phyloP scores from a whole-genome alignment of 2,797 vertebrate genomes.

The Mycteria americana region DNA sequence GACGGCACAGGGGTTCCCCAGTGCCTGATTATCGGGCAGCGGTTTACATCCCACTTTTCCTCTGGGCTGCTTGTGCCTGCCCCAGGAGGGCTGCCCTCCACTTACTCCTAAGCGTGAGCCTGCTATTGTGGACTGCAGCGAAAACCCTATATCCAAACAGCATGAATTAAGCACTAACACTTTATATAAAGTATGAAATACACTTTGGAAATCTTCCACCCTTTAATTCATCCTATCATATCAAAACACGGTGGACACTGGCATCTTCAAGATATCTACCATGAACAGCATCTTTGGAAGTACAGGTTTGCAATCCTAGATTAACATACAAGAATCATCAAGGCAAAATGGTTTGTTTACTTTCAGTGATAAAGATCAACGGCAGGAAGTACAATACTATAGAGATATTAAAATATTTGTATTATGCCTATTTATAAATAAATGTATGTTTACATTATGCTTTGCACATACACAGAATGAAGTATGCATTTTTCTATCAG shows the following conservation, averaged over 20 bases:
- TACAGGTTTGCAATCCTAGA: neutral
- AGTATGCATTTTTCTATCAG: neutral
- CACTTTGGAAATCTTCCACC: neutral
- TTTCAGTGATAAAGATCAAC: neutral
- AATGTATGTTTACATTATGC: neutral
- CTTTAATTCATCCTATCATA: neutral
- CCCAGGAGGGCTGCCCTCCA: neutral
- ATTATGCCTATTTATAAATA: neutral
- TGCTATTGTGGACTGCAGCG: neutral
- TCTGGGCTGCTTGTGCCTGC: neutral
- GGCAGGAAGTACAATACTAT: neutral
- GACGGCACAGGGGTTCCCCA: rapidly evolving
- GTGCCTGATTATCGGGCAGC: neutral
- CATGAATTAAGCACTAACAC: neutral
- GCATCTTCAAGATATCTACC: neutral
- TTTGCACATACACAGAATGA: neutral
- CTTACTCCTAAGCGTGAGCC: neutral
- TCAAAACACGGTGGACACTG: neutral
- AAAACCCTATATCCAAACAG: neutral
- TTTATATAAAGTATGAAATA: neutral
- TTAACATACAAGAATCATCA: neutral
- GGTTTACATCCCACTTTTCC: neutral
- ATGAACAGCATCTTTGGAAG: neutral
- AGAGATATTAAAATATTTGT: neutral
- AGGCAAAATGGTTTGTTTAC: neutral